phyloP scores from a whole-genome alignment of 2,797 vertebrate species.

The Pipistrellus pipistrellus region DNA sequence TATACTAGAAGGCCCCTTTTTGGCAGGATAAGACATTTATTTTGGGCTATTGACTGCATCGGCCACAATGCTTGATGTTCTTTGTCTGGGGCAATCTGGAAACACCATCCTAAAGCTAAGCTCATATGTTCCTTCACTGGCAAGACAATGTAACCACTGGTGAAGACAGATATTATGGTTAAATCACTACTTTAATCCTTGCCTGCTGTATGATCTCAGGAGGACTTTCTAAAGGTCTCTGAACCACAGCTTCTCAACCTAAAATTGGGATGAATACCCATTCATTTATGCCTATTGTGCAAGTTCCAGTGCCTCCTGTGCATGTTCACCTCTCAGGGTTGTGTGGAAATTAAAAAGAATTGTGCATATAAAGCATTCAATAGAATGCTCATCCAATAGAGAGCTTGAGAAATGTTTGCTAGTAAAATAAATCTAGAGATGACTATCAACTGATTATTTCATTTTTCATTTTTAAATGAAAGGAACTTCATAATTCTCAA shows the following conservation, averaged over 20 bases:
- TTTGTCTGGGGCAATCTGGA: background rate
- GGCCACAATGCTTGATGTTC: background rate
- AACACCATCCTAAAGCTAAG: background rate
- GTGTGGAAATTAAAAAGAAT: background rate
- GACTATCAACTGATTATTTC: background rate
- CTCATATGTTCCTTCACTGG: background rate
- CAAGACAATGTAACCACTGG: background rate
- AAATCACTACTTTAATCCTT: background rate
- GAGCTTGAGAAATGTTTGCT: background rate
- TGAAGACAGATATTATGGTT: background rate
- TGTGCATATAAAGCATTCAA: conserved; percentile 12
- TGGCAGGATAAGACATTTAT: background rate
- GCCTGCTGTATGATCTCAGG: background rate
- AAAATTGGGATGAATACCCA: background rate
- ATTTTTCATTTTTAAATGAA: conserved; percentile 49
- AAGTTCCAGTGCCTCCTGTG: background rate
- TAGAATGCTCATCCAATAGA: background rate
- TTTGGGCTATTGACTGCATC: background rate
- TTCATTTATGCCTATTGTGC: background rate
- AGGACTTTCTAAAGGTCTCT: background rate
- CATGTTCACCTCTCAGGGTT: background rate
- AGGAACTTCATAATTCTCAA: background rate
- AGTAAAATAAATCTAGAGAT: background rate
- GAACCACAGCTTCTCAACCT: background rate
- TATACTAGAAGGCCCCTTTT: background rate